phyloP scores from a whole-genome alignment of 2,113 vertebrate genomes.

The Oreochromis tanganicae region DNA sequence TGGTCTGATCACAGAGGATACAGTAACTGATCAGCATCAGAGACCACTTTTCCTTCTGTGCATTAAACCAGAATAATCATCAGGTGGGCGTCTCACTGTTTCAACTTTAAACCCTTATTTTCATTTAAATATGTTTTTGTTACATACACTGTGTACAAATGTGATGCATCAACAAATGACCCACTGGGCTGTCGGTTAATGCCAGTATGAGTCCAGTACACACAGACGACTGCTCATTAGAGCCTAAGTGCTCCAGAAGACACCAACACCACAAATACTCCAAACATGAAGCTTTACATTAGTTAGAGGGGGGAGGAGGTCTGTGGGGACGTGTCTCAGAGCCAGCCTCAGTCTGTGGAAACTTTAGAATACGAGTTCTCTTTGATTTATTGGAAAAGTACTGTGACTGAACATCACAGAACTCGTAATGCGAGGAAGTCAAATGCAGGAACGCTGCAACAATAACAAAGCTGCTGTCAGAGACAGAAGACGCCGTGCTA shows the following conservation, averaged over 20 bases:
- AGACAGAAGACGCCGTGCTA: neutral
- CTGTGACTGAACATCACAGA: neutral
- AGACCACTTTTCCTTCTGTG: neutral
- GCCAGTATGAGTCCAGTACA: neutral
- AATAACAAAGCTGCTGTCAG: neutral
- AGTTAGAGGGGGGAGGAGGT: neutral
- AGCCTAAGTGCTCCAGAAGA: neutral
- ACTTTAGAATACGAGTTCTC: neutral
- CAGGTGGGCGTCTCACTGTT: neutral
- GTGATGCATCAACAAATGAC: neutral
- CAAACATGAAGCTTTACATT: neutral
- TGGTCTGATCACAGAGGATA: neutral
- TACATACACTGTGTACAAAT: neutral
- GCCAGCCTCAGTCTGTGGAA: neutral
- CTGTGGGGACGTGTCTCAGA: accelerated
- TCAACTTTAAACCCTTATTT: neutral
- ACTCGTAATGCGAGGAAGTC: neutral
- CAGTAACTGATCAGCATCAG: neutral
- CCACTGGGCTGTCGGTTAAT: neutral
- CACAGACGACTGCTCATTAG: neutral
- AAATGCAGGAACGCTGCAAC: neutral
- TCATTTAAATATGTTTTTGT: neutral
- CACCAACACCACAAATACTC: neutral
- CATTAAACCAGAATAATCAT: neutral
- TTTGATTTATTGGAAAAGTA: neutral